Base-by-base conservation (phyloP, 2,797 vertebrate species). In the Triplophysa bombifrons region DNA sequence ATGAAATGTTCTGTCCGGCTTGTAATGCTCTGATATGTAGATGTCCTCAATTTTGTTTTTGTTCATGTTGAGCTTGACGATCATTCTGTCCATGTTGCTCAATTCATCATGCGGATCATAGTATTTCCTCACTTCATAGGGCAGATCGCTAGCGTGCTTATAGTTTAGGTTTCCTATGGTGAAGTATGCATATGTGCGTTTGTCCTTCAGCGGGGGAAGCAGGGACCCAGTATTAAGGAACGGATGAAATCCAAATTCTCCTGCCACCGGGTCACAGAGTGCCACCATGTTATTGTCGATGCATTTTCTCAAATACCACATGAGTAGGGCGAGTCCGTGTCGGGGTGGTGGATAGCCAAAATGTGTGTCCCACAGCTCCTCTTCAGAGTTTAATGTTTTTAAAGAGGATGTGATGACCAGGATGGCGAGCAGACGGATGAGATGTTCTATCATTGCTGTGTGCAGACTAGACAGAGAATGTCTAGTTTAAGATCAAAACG, bases 221-320 rank as follows among this genome's bases (percentile, higher is more conserved):
- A 93, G 79, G 16, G 1, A 64, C 0, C 64, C 80, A 1, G 0
- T 34, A 78, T 93, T 93, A 3, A 0, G 0, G 48, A 91, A 93
- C 17, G 0, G 0, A 6, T 93, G 92, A 68, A 93, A 93, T 11
- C 92, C 91, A 1, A 86, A 93, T 10, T 83, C 82, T 64, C 85
- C 85, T n/a, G 3, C 0, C 0, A 1, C 27, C 2, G 91, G 92
- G 72, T 89, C 12, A 4, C 92, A 93, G 60, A 91, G 85, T 10
- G 91, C 85, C 79, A 74, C 17, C 91, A 91, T 91, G 88, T 93
- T 93, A 86, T 93, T 93, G 85, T 92, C 90, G 74, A 91, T 51
- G 65, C 92, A 93, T 3, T 50, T 84, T 55, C 79, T 48, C 22
- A 87, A 82, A 4, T 92, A 93, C 91, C 92, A 93, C 44, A n/a